Evolutionary conservation across 2,113 vertebrate genomes (phyloP).

Genomic region (Forbesichthys agassizii): DNA sequence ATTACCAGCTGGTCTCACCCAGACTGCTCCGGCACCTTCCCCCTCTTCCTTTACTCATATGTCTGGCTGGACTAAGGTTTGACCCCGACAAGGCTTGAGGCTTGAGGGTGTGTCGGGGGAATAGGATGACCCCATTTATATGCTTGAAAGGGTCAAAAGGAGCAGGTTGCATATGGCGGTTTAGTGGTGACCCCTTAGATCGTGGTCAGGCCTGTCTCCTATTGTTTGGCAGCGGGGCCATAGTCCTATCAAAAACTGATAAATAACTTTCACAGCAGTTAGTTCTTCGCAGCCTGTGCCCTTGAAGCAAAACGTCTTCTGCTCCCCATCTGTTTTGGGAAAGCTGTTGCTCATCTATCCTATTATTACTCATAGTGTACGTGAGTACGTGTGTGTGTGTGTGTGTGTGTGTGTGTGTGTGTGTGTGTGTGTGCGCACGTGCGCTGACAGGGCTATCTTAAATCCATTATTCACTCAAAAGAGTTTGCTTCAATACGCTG

Average conservation of each 20-base stretch:
- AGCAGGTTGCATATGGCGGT: conserved; percentile 63
- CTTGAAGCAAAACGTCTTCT: no score
- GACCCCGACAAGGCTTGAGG: conserved; percentile 56
- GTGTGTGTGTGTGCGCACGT: not conserved
- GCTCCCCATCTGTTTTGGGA: no score
- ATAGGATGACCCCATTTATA: conserved; percentile 27
- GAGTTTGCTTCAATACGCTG: not conserved
- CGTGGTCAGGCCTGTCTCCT: no score
- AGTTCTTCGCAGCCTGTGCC: no score
- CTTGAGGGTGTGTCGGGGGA: not conserved
- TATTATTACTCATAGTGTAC: no score
- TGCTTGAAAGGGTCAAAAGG: conserved; percentile 40
- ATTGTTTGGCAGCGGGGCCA: no score
- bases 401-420: not conserved
- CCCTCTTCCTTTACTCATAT: conserved; percentile 34
- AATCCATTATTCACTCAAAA: no score
- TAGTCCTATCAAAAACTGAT: no score
- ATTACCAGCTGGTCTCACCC: conserved; percentile 69
- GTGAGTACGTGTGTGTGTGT: not conserved
- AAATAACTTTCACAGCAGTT: no score
- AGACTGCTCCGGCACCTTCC: conserved; percentile 55
- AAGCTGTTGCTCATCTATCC: no score
- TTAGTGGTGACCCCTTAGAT: conserved; percentile 34
- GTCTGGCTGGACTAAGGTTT: conserved; percentile 55
- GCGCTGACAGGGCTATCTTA: no score